Evolutionary conservation across 2,888 invertebrate species (phyloP), one percentile per base, ranked within the genome.

Genomic region (Coleophora deauratella): DNA sequence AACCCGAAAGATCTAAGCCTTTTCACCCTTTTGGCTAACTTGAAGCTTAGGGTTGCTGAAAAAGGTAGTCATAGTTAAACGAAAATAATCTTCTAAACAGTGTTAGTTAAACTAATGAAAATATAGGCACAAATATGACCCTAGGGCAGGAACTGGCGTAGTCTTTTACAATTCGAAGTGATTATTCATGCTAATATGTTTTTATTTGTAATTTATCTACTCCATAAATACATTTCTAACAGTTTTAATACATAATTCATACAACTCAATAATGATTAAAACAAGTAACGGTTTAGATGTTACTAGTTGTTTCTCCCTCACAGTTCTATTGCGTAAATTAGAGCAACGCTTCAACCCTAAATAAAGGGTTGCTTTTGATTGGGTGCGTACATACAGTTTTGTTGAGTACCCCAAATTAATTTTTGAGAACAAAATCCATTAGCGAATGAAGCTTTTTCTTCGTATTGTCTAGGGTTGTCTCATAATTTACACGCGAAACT

Each of bases 371-470:
- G 62, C 50, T 45, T 56, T 59, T 72, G 69, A 80, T 80, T 79
- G 73, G 78, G 73, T 78, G 77, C 64, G 70, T 75, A 77, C 79
- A 74, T 62, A 71, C 62, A 67, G 66, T 74, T 73, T 73, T 69
- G 73, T 78, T 67, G 66, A 78, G 77, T 77, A 80, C 81, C 81
- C 81, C 75, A 78, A 82, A 84, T 82, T 80, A 82, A 82, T 82
- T 78, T 81, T 78, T 75, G 72, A 78, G 79, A 84, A 81, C 78
- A 80, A 79, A 80, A 82, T 81, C 76, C 81, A 84, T 84, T 84
- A 82, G 81, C 71, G 77, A 75, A 76, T 78, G 67, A 69, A 65
- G 61, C 59, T 75, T 80, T 79, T 75, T 77, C 66, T 59, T 64
- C 54, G 51, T 62, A 69, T 84, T 82, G 80, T 84, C 70, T 73